Percentiles rank a stretch among this genome's conserved stretches.
phyloP scores from a whole-genome alignment of 2,797 vertebrate genomes.

The Austrolebias charrua region DNA sequence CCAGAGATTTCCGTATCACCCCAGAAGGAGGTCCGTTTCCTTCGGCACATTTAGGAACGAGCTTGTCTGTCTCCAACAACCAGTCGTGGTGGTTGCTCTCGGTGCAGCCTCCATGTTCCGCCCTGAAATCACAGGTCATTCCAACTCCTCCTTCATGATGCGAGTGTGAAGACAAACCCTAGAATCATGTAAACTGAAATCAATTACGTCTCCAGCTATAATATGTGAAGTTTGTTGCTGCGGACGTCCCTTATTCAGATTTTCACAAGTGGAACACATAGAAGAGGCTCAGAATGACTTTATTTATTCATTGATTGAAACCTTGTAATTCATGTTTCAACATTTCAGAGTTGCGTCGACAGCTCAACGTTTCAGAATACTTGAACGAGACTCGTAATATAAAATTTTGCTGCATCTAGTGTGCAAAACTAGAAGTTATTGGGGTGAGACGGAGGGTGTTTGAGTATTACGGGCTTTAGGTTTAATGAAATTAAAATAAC shows the following conservation, averaged over 20 bases:
- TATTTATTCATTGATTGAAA: conserved; percentile 23
- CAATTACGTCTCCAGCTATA: conserved; percentile 79
- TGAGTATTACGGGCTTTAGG: conserved; percentile 49
- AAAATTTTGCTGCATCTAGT: conserved; percentile 60
- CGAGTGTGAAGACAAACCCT: conserved; percentile 54
- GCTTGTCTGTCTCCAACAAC: conserved; percentile 31
- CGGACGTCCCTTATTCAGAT: conserved; percentile 60
- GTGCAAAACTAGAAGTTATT: conserved; percentile 79
- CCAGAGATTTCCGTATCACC: conserved; percentile 73
- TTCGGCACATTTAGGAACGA: conserved; percentile 27
- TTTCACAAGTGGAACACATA: conserved; percentile 37
- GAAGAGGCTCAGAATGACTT: conserved; percentile 48
- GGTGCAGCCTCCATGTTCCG: conserved; percentile 14
- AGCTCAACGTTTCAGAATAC: conserved; percentile 34
- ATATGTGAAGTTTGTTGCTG: conserved; percentile 88
- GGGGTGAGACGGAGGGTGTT: conserved; percentile 61
- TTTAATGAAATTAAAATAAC: conserved; percentile 56
- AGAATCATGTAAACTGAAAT: conserved; percentile 77
- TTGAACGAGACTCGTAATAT: conserved; percentile 36
- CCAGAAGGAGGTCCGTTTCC: conserved; percentile 63
- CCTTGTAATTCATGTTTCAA: conserved; percentile 4
- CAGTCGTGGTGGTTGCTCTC: conserved; percentile 21
- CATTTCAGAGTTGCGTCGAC: conserved; percentile 4
- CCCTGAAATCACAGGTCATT: conserved; percentile 31
- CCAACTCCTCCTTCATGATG: conserved; percentile 23